phyloP scores from a whole-genome alignment of 2,888 invertebrate species.

The Cephus sareptanus region DNA sequence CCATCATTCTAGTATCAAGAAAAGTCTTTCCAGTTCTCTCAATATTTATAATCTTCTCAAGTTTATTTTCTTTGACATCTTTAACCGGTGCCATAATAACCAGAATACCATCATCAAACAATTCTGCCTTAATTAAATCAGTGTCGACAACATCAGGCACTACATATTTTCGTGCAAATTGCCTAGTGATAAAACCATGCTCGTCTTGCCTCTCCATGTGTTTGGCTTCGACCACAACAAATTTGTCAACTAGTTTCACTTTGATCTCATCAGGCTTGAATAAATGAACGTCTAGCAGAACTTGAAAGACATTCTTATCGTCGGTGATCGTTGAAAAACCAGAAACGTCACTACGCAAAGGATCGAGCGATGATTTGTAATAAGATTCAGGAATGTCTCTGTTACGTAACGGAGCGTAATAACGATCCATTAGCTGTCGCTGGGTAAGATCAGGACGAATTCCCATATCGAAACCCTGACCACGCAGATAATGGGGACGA shows the following conservation, averaged over 20 bases:
- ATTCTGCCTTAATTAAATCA: slow-evolving; percentile 75
- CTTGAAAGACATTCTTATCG: too few relatives aligned
- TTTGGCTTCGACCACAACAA: slow-evolving; percentile 77
- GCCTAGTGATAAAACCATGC: slow-evolving; percentile 82
- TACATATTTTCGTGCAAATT: slow-evolving; percentile 78
- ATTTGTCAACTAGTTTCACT: slow-evolving; percentile 76
- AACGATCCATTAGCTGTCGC: slow-evolving; percentile 64
- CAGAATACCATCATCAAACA: slow-evolving; percentile 79
- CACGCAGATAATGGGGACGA: slow-evolving; percentile 65
- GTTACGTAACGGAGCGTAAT: slow-evolving; percentile 26
- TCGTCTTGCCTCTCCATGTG: slow-evolving; percentile 86
- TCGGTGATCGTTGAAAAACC: too few relatives aligned
- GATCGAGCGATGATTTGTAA: slow-evolving; percentile 48
- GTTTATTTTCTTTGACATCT: slow-evolving; percentile 6
- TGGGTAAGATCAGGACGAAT: slow-evolving; percentile 75
- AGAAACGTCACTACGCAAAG: slow-evolving; percentile 46
- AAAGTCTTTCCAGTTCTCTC: slow-evolving; percentile 11
- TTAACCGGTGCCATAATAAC: slow-evolving; percentile 72
- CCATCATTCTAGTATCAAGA: neutral
- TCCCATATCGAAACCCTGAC: slow-evolving; percentile 81
- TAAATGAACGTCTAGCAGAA: slow-evolving; percentile 50
- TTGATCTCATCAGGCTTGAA: slow-evolving; percentile 75
- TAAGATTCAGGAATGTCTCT: slow-evolving; percentile 36
- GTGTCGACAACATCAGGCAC: slow-evolving; percentile 78
- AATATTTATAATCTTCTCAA: slow-evolving; percentile 10